A percentile compares a stretch with the other conserved stretches of the same genome.
Evolutionary conservation across 2,888 invertebrate species (phyloP).

Genomic region (Pelosia muscerda): DNA sequence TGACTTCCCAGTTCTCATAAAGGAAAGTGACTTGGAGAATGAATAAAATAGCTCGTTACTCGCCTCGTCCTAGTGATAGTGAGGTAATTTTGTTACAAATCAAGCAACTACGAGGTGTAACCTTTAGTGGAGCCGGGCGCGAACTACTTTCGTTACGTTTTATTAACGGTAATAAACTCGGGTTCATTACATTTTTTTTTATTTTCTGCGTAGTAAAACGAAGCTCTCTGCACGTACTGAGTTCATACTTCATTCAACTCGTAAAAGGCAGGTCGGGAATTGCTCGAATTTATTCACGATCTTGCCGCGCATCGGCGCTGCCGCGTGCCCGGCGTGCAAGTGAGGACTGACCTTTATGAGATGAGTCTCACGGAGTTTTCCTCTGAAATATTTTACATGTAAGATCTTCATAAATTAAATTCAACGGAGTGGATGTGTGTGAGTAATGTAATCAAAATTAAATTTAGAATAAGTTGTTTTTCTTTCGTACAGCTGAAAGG

Average conservation of each 20-base stretch:
- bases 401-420: constrained; percentile 39
- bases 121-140: constrained; percentile 56
- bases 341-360: constrained; percentile 51
- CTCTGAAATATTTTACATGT: constrained; percentile 19
- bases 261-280: constrained; percentile 71
- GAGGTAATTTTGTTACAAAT: constrained; percentile 52
- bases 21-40: constrained; percentile 43
- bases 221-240: constrained; percentile 66
- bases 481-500: neutral
- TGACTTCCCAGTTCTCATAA: constrained; percentile 39
- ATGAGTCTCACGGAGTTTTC: constrained; percentile 33
- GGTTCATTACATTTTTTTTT: constrained; percentile 78
- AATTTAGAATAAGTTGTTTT: constrained; percentile 6
- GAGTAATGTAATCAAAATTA: constrained; percentile 10
- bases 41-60: constrained; percentile 46
- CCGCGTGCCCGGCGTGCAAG: constrained; percentile 46
- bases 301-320: constrained; percentile 25
- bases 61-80: constrained; percentile 28
- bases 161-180: constrained; percentile 71
- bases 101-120: constrained; percentile 57
- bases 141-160: constrained; percentile 67
- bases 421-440: constrained; percentile 16
- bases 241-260: constrained; percentile 74
- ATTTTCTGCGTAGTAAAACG: constrained; percentile 71
- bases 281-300: constrained; percentile 74